Base-by-base conservation (phyloP, 2,113 vertebrate species). In the Sturnira hondurensis region DNA sequence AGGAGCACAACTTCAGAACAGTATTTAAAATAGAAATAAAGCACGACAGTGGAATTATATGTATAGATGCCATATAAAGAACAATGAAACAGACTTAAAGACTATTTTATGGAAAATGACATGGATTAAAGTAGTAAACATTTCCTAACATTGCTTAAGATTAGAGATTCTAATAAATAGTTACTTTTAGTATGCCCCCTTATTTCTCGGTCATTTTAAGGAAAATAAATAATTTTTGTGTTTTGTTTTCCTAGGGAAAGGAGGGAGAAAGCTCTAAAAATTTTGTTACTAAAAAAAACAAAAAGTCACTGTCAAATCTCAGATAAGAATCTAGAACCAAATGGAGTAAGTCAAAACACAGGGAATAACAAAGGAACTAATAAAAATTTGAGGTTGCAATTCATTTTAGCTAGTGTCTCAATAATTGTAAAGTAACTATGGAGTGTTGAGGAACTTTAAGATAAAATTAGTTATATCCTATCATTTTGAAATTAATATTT, bases 401-500 rank as follows among this genome's bases (percentile, higher is more conserved):
- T 92, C 45, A 63, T 89, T 52, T 93, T 88, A 83, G 41, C n/a
- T 52, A 47, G n/a, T 43, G 19, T 76, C 16, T 86, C 47, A 52
- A 65, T 47, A 73, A 86, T 89, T 10, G 22, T 82, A 61, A 91
- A 89, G 45, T 78, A 81, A 77, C 65, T 41, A 24, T 28, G 12
- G 31, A 71, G 0, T 45, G 12, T 2, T 97, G 61, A 73, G 85
- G 54, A 97, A 91, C 58, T 15, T 24, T 70, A 96, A 93, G 43
- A 31, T 80, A 50, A 56, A 76, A 67, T 71, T 54, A 33, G 47
- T 68, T 97, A 80, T 83, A 90, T 93, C 65, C 45, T 63, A 61
- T 50, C 94, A 95, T 91, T 97, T 85, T 93, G 31, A 93, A 76
- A 87, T 90, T 43, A 95, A 54, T 50, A 54, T 90, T 77, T 33